Evolutionary conservation across 2,113 vertebrate genomes (phyloP).

Genomic region (Carassius gibelio): DNA sequence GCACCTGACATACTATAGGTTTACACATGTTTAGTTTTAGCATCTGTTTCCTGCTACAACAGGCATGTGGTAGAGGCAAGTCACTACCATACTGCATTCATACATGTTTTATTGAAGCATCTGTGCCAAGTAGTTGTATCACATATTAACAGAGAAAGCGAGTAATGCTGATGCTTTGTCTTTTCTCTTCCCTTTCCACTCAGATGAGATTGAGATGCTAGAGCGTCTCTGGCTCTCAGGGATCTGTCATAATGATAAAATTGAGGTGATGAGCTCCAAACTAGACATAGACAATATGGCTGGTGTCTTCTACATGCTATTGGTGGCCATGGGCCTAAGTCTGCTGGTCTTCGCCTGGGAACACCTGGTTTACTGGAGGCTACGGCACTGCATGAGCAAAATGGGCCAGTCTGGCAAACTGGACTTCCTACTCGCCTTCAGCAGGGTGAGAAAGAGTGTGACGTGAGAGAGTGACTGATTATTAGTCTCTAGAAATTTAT

Average conservation of each 20-base stretch:
- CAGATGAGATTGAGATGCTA: slow-evolving; percentile 91
- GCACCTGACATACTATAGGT: not conserved
- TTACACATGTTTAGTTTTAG: not conserved
- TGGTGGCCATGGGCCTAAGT: slow-evolving; percentile 90
- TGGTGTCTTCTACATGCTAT: slow-evolving; percentile 90
- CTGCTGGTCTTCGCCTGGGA: slow-evolving; percentile 89
- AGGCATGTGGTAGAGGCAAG: not conserved
- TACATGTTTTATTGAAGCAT: slow-evolving; percentile 29
- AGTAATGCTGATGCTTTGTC: slow-evolving; percentile 7
- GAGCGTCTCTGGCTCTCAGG: slow-evolving; percentile 88
- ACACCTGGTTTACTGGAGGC: slow-evolving; percentile 88
- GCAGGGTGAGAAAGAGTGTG: slow-evolving; percentile 75
- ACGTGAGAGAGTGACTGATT: not conserved
- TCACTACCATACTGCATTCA: slow-evolving; percentile 16
- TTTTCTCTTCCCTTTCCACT: slow-evolving; percentile 8
- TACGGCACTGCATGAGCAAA: slow-evolving; percentile 85
- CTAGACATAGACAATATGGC: slow-evolving; percentile 94
- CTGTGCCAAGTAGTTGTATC: slow-evolving; percentile 14
- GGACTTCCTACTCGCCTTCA: slow-evolving; percentile 88
- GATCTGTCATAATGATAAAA: slow-evolving; percentile 92
- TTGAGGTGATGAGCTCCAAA: slow-evolving; percentile 92
- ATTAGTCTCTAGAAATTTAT: not conserved
- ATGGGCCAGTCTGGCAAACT: slow-evolving; percentile 81
- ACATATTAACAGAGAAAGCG: not conserved
- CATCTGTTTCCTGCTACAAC: not conserved